Base-by-base conservation (phyloP, 2,113 vertebrate genomes). In the Podarcis cretensis region DNA sequence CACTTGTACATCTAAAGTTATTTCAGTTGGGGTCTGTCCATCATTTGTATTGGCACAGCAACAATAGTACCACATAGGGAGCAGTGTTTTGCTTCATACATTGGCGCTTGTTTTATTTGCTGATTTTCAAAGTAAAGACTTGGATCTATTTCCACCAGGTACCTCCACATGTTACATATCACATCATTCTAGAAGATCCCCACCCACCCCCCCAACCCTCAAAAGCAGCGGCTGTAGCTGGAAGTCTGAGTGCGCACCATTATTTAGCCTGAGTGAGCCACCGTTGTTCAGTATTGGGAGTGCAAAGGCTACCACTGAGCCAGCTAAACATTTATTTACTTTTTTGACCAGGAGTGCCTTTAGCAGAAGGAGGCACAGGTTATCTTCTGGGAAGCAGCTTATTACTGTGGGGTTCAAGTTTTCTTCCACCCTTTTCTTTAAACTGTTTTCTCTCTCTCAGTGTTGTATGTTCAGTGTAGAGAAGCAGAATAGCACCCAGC, bases 291-390 rank as follows among this genome's bases (percentile, higher is more conserved):
- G n/a, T 63, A 63, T 57, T 21, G 68, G 16, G 18, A 80, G 8
- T 30, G 30, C 6, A 27, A 87, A 54, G 30, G 71, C 27, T 85
- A 14, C n/a, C 1, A 80, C 81, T 90, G 2, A 27, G 82, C 59
- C 40, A 27, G 25, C 27, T 10, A 65, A 27, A 43, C 43, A 54
- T 54, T 54, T 54, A 54, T 54, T 54, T 54, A 12, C 71, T 59
- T 59, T 59, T 81, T 35, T 65, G 30, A 88, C 37, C 35, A 66
- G 25, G 57, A 43, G 73, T 85, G 84, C 77, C 77, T 88, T 91
- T 84, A 83, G 86, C 86, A 83, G n/a, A 30, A 65, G 69, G 74
- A 25, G 57, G 7, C 12, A 5, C 0, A 69, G 9, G 25, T 37
- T 87, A 2, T 37, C 5, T 88, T 81, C n/a, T 37, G 68, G 89